A percentile compares a stretch with the other conserved stretches of the same genome.
phyloP scores from a whole-genome alignment of 2,888 invertebrate genomes.

The Pseudococcus jackbeardsleyi region DNA sequence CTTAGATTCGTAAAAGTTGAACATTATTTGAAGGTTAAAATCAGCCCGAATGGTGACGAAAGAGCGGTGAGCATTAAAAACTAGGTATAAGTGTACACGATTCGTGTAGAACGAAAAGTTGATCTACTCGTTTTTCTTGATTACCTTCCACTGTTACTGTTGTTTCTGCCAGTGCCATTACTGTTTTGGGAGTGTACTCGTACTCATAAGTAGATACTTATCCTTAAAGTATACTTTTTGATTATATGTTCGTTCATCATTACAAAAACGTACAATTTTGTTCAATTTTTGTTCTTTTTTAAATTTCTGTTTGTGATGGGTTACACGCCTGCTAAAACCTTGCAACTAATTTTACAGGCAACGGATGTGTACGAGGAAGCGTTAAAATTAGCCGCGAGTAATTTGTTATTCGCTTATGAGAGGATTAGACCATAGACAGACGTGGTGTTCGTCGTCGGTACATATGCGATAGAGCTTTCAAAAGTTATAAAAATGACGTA shows the following conservation, averaged over 20 bases:
- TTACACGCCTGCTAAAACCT: not conserved
- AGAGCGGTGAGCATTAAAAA: constrained; percentile 9
- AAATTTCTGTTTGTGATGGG: not conserved
- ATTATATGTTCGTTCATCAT: not conserved
- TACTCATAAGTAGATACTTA: not conserved
- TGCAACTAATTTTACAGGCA: not conserved
- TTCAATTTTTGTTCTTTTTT: not conserved
- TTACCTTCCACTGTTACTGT: constrained; percentile 33
- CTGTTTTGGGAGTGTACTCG: not conserved
- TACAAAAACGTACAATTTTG: not conserved
- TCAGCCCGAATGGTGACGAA: not conserved
- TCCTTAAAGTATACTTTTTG: not conserved
- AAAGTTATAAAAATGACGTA: not conserved
- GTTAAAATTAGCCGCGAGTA: constrained; percentile 2
- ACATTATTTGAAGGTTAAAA: constrained; percentile 38
- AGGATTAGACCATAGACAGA: too few species aligned
- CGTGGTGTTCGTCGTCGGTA: not conserved
- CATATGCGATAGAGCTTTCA: not conserved
- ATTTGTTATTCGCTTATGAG: not conserved
- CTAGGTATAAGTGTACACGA: constrained; percentile 18
- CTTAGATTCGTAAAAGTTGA: constrained; percentile 35
- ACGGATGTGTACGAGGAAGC: constrained; percentile 12
- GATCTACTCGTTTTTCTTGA: constrained; percentile 46
- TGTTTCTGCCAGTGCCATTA: not conserved
- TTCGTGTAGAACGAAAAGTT: constrained; percentile 34